Base-by-base conservation (phyloP, 1,140 invertebrate genomes). In the Varroa destructor region DNA sequence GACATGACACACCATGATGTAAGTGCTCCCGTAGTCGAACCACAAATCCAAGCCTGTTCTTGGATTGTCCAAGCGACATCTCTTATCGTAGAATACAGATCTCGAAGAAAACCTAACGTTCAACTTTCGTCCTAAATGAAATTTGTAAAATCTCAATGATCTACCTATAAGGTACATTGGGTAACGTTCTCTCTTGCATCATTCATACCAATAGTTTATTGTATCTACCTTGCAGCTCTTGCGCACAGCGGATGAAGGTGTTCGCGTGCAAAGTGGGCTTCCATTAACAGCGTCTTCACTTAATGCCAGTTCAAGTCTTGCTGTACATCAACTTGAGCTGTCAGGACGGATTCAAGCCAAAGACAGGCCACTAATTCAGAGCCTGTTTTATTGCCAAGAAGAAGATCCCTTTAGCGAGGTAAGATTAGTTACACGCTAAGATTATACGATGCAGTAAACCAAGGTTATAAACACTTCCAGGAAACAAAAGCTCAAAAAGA, bases 1-100 rank as follows among this genome's bases (percentile, higher is more conserved):
- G 84, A 86, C 73, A 86, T 87, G 64, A 88, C 87, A 8, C 84
- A 87, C 76, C 79, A 82, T 74, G 84, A 87, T 75, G 84, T 89
- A 42, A 74, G 73, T 72, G 42, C 56, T 77, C 25, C 25, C 25
- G 25, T 25, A 25, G 25, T 25, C 25, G 25, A 25, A 25, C 25
- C 25, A 25, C 25, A 25, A 25, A 25, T 25, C 25, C 25, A 25
- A 25, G 25, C 25, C 25, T 25, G 25, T 25, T 25, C 25, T 25
- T 25, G 25, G 25, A 25, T 25, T 25, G 25, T 25, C 25, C 25
- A 25, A 25, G 25, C 25, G 25, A 25, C 25, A 25, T 25, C 25
- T 25, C 25, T 25, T 25, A 25, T 25, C 25, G 25, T 25, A 25
- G 25, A 25, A 25, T 25, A 25, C 25, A 25, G 25, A 25, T 25